Percentiles rank a stretch among this genome's conserved stretches.
These are phyloP conservation scores for Polyommatus icarus DNA, from an alignment of 2,888 invertebrate species.

Conservation along the genomic window DNA sequence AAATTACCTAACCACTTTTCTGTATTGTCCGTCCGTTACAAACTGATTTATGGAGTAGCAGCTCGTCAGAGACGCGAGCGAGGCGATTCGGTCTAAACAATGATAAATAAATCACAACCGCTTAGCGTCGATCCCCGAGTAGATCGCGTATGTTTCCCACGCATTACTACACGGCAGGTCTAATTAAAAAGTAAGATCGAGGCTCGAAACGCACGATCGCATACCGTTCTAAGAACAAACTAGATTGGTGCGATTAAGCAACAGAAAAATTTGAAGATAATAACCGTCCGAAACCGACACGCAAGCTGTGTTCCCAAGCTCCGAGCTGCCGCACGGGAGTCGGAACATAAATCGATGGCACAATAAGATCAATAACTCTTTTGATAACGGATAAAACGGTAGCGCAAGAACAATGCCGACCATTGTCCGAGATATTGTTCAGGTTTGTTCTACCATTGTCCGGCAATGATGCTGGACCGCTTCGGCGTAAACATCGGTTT, in stretches of 20 bases:
- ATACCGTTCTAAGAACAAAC: slow-evolving; percentile 36
- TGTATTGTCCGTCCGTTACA: neutral
- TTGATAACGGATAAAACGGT: slow-evolving; percentile 72
- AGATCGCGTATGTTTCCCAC: slow-evolving; percentile 20
- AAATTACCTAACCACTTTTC: slow-evolving; percentile 31
- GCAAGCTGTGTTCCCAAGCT: slow-evolving; percentile 62
- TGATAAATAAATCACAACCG: neutral
- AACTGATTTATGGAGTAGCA: neutral
- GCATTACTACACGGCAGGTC: slow-evolving; percentile 5
- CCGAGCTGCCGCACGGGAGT: slow-evolving; percentile 57
- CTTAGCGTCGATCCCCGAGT: slow-evolving; percentile 1
- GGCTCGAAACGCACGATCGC: slow-evolving; percentile 32
- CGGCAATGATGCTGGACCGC: slow-evolving; percentile 52
- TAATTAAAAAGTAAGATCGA: slow-evolving; percentile 30
- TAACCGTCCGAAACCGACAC: slow-evolving; percentile 42
- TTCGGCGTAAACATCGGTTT: slow-evolving; percentile 52
- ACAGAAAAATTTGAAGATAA: slow-evolving; percentile 41
- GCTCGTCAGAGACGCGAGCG: neutral
- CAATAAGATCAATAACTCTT: slow-evolving; percentile 74
- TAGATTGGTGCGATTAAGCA: slow-evolving; percentile 32
- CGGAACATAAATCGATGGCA: slow-evolving; percentile 68
- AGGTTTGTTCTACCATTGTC: slow-evolving; percentile 60
- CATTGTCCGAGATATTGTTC: slow-evolving; percentile 50
- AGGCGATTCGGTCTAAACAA: neutral
- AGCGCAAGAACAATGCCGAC: slow-evolving; percentile 71